Conservation (phyloP, 2,888 invertebrate genomes). For the Operophtera brumata region DNA sequence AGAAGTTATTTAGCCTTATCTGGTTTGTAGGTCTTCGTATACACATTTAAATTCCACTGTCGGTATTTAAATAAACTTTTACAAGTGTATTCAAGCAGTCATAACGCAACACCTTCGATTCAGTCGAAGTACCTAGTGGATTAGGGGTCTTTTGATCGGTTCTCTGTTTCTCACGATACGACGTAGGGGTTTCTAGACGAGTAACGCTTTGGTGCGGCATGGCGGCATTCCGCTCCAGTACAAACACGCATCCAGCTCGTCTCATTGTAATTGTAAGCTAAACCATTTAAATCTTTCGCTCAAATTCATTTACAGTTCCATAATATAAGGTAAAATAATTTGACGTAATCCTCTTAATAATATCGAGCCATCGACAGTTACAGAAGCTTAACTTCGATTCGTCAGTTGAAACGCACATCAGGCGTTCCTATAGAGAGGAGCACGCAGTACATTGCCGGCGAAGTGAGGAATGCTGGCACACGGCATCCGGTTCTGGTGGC, state of each 20-base stretch:
- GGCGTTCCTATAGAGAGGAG: slow-evolving; percentile 22
- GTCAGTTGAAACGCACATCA: slow-evolving; percentile 37
- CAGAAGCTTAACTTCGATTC: slow-evolving; percentile 57
- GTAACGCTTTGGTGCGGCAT: no score
- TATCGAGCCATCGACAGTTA: slow-evolving; percentile 58
- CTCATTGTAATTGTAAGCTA: slow-evolving; percentile 1
- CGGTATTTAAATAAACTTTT: slow-evolving; percentile 19
- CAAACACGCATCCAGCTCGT: slow-evolving; percentile 1
- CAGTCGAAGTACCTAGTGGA: no score
- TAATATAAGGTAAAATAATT: slow-evolving; percentile 46
- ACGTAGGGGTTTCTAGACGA: no score
- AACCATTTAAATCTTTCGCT: slow-evolving; percentile 27
- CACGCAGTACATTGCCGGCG: slow-evolving; percentile 52
- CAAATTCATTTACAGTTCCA: slow-evolving; percentile 40
- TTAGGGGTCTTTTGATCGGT: no score
- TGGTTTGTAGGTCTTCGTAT: slow-evolving; percentile 40
- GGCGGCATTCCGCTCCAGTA: slow-evolving; percentile 1
- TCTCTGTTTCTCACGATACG: no score
- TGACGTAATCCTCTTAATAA: slow-evolving; percentile 53
- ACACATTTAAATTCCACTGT: slow-evolving; percentile 15
- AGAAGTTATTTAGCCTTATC: slow-evolving; percentile 56
- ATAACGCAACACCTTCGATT: not conserved
- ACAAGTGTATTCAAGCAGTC: not conserved
- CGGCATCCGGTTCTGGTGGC: slow-evolving; percentile 44
- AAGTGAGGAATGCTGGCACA: slow-evolving; percentile 41